These are phyloP conservation scores for Argyrosomus japonicus DNA, from an alignment of 2,113 vertebrate species.

Conservation along the genomic window DNA sequence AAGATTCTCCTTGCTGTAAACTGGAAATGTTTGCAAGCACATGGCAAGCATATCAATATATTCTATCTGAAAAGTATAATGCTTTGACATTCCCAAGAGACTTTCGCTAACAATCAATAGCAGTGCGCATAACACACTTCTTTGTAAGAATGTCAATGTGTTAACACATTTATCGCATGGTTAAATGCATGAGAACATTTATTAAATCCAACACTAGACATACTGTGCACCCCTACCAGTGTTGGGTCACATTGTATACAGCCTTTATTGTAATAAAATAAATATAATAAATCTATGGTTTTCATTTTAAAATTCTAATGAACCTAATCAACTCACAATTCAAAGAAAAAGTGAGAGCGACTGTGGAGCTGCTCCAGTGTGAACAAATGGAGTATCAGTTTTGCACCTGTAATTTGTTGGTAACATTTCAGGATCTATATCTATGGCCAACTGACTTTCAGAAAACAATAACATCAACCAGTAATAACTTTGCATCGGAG, in stretches of 20 bases:
- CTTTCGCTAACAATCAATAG: slow-evolving; percentile 59
- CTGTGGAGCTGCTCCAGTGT: not conserved
- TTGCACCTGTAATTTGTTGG: not conserved
- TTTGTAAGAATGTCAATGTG: slow-evolving; percentile 38
- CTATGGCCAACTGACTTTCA: not conserved
- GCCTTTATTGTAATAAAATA: not conserved
- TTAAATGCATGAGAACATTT: slow-evolving; percentile 33
- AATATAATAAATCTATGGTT: not conserved
- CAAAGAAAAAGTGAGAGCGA: too few relatives aligned
- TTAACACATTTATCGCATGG: slow-evolving; percentile 41
- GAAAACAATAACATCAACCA: not conserved
- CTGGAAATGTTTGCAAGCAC: slow-evolving; percentile 75
- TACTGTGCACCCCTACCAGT: not conserved
- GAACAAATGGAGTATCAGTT: slow-evolving; percentile 7
- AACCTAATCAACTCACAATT: not conserved
- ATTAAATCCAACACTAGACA: slow-evolving; percentile 27
- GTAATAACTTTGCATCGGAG: not conserved
- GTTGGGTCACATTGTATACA: not conserved
- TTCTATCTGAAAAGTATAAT: slow-evolving; percentile 55
- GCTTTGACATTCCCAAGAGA: slow-evolving; percentile 69
- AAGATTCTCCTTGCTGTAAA: slow-evolving; percentile 82
- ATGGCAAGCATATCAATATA: slow-evolving; percentile 80
- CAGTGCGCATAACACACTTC: slow-evolving; percentile 30
- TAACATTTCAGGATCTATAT: slow-evolving; percentile 2
- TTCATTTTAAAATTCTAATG: not conserved